Base-by-base conservation (phyloP, 1,140 invertebrate genomes). In the Luehdorfia chinensis region DNA sequence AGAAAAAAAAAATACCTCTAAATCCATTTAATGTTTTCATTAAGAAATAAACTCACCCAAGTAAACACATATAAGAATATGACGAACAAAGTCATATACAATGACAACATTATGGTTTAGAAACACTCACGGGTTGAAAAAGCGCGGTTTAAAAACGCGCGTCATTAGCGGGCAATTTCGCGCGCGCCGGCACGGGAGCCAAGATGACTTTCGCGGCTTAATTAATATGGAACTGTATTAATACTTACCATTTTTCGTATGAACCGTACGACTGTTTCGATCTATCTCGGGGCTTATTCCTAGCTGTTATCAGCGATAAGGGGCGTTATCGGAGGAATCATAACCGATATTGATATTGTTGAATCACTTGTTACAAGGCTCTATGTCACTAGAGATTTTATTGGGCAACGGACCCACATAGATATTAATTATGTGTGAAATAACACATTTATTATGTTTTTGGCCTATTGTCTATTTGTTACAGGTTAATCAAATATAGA, bases 161-260 rank as follows among this genome's bases (percentile, higher is more conserved):
- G 25, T 43, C 39, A 43, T 43, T 16, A 28, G 39, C 13, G 14
- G 21, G 25, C 13, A 16, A 43, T 16, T 30, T 30, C 23, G 39
- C 39, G 34, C 18, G 46, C 57, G 47, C 9, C 11, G 16, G 12
- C 30, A 21, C n/a, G 36, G 21, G 8, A 27, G 19, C 36, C 48
- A 41, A 50, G 47, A 30, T 44, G 37, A 28, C 52, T 43, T 51
- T 52, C 47, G 46, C 49, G 45, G 14, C 15, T 36, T 53, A 54
- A 59, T 66, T 61, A 55, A 21, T 30, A 19, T 47, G 28, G 16
- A 53, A 53, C 50, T 27, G 23, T 50, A 52, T 47, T 62, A 55
- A 39, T 23, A 59, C 66, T 63, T 48, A 73, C 69, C 61, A 65
- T 70, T 73, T 66, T 59, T 63, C 57, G n/a, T 62, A 55, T 59